Conservation (phyloP, 2,113 vertebrate species). For the Gambusia affinis region DNA sequence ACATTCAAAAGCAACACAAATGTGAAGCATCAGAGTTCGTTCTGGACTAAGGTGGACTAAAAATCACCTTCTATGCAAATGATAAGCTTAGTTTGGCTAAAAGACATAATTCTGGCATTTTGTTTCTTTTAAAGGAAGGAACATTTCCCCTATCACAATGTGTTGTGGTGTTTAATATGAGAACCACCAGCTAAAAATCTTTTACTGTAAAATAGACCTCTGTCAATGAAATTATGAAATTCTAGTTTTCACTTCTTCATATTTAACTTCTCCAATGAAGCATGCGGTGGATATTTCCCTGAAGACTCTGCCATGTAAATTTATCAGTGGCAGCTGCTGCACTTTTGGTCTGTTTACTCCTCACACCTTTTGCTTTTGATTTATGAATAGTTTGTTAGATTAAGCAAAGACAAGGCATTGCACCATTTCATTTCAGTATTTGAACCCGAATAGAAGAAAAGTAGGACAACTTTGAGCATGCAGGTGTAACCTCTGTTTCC, state of each 20-base stretch:
- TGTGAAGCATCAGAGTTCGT: not conserved
- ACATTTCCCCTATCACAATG: not conserved
- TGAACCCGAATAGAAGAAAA: not conserved
- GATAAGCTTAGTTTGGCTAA: not conserved
- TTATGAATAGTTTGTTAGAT: not conserved
- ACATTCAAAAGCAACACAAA: not conserved
- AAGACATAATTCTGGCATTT: not conserved
- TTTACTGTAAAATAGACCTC: not conserved
- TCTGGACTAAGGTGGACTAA: no score
- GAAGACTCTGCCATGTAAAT: not conserved
- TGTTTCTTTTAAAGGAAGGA: not conserved
- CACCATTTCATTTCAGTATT: not conserved
- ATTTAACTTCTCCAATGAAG: not conserved
- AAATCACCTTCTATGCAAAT: not conserved
- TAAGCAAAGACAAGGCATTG: not conserved
- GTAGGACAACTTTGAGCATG: not conserved
- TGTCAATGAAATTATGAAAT: not conserved
- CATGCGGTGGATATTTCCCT: not conserved
- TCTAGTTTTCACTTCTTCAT: not conserved
- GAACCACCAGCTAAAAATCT: not conserved
- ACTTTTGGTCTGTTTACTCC: not conserved
- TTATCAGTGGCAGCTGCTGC: not conserved
- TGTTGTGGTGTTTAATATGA: not conserved
- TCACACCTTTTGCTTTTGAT: not conserved
- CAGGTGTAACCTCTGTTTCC: constrained; percentile 25